Evolutionary conservation across 2,888 invertebrate genomes (phyloP), one percentile per base, ranked within the genome.

Genomic region (Cacoxenus indagator): DNA sequence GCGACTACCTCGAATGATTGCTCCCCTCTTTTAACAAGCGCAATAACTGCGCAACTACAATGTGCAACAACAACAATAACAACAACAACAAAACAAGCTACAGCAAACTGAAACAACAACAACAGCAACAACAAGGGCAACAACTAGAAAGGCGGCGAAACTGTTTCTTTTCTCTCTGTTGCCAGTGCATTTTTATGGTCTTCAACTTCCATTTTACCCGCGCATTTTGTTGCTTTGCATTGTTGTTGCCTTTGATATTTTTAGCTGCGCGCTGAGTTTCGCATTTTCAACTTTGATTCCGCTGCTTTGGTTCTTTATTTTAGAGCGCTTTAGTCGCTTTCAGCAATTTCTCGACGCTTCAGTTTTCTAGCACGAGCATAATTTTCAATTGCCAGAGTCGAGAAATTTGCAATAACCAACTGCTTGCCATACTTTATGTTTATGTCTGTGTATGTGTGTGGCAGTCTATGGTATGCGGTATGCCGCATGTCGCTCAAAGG

Each of bases 11-110:
- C 55, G 55, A 9, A n/a, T 22, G 8, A 24, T 66, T 64, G 64
- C 67, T 65, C 11, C 24, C 37, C 22, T 64, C 61, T 66, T 65
- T 67, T 78, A 83, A 82, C 81, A 79, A 79, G 79, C 79, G 76
- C 83, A 83, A 83, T 83, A 83, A 80, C 78, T 80, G 83, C n/a
- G 19, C 48, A 57, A 27, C 27, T 26, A 57, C 29, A 57, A 57
- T 26, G 26, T 37, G 37, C 31, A 31, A 31, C 31, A 31, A 31
- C 31, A 31, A 31, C 31, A 31, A 31, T 9, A 31, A 31, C 31
- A 31, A 31, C 31, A 31, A 31, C 31, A 31, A 31, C 83, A 80
- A 75, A 73, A 74, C 71, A 73, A 75, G 67, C 64, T 24, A 27
- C 14, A 19, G 26, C n/a, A 64, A 14, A 2, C 4, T n/a, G 46